A percentile compares a stretch with the other conserved stretches of the same genome.
phyloP scores from a whole-genome alignment of 1,140 invertebrate species.

The Apis dorsata region DNA sequence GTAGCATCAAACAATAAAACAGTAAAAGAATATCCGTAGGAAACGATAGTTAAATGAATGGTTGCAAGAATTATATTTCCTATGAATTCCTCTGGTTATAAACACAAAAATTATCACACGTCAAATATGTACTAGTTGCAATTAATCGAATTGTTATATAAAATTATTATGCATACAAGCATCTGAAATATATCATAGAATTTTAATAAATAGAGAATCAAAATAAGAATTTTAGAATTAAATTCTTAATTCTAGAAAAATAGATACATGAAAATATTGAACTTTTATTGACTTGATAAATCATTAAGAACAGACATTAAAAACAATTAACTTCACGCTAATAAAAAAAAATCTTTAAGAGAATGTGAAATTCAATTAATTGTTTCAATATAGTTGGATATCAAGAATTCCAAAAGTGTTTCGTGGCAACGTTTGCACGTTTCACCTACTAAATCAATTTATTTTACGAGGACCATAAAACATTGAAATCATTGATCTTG shows the following conservation, averaged over 20 bases:
- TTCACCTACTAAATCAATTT: conserved; percentile 16
- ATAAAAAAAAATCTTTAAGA: neutral
- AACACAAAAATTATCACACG: no score
- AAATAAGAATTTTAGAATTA: neutral
- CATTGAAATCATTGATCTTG: conserved; percentile 44
- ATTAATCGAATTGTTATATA: no score
- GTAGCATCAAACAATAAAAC: no score
- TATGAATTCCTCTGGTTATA: no score
- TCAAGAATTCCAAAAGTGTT: conserved; percentile 10
- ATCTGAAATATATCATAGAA: neutral
- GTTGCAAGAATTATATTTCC: no score
- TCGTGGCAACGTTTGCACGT: conserved; percentile 5
- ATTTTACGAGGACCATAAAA: conserved; percentile 11
- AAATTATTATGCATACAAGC: no score
- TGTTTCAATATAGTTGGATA: neutral
- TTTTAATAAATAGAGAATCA: neutral
- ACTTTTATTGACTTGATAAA: neutral
- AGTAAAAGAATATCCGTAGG: no score
- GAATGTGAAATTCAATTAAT: neutral
- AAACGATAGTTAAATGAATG: no score
- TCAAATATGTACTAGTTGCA: no score
- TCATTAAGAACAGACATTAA: neutral
- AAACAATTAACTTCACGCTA: neutral
- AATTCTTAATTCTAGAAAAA: neutral
- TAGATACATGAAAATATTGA: neutral